These are phyloP conservation scores for Malacosoma neustria DNA, from an alignment of 2,888 invertebrate genomes.

Conservation along the genomic window DNA sequence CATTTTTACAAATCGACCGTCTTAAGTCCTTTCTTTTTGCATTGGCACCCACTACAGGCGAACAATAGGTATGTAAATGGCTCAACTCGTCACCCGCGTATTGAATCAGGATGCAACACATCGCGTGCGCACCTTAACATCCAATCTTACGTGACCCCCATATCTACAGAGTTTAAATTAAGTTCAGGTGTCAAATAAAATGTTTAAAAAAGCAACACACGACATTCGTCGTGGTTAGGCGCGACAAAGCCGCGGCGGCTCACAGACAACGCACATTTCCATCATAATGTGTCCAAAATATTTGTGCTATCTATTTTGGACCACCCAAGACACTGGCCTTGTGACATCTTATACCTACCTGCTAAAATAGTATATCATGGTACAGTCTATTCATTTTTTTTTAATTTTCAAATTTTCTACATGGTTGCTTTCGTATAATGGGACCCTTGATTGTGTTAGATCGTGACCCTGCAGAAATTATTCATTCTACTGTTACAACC, in stretches of 20 bases:
- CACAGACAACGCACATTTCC: conserved; percentile 52
- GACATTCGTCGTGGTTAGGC: conserved; percentile 52
- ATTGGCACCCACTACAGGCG: conserved; percentile 23
- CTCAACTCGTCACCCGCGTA: conserved; percentile 40
- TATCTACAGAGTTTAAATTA: conserved; percentile 1
- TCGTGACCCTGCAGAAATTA: background rate
- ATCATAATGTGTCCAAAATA: conserved; percentile 68
- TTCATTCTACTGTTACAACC: no score
- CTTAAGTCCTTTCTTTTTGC: conserved; percentile 15
- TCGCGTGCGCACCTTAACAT: conserved; percentile 26
- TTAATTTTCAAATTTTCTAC: background rate
- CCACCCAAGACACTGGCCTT: conserved; percentile 50
- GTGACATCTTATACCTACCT: conserved; percentile 59
- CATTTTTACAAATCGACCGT: conserved; percentile 2
- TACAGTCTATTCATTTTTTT: background rate
- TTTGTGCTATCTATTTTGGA: conserved; percentile 60
- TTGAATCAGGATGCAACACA: conserved; percentile 48
- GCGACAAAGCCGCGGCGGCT: conserved; percentile 47
- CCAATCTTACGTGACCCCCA: conserved; percentile 27
- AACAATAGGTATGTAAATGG: conserved; percentile 21
- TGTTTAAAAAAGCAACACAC: conserved; percentile 19
- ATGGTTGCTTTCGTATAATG: background rate
- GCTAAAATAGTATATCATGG: background rate
- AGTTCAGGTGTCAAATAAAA: background rate
- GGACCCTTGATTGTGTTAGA: background rate